These are phyloP conservation scores for Pseudolaguvia tuberculata DNA, from an alignment of 2,113 vertebrate species.

Conservation along the genomic window DNA sequence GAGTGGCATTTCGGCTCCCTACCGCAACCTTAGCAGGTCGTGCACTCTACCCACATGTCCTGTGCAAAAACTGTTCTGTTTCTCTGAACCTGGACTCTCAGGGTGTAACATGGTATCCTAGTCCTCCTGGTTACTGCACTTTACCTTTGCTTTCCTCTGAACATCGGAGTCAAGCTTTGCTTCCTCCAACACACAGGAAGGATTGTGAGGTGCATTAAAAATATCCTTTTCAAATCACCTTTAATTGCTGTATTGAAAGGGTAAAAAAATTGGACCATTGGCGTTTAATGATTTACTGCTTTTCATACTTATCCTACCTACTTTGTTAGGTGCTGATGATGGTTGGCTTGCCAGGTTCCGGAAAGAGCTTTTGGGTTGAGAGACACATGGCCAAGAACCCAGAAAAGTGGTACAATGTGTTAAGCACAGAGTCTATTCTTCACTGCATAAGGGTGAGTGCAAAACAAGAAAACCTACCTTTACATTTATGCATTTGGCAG, in stretches of 20 bases:
- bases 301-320: not conserved
- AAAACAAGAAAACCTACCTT: not conserved
- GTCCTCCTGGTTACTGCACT: conserved; percentile 66
- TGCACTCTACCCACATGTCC: conserved; percentile 77
- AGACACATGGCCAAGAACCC: conserved; percentile 71
- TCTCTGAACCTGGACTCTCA: conserved; percentile 73
- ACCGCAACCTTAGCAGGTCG: conserved; percentile 60
- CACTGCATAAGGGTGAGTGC: conserved; percentile 75
- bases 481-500: no score
- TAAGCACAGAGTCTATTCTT: conserved; percentile 78
- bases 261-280: not conserved
- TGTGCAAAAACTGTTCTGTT: conserved; percentile 77
- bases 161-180: conserved; percentile 58
- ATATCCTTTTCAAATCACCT: not conserved
- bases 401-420: conserved; percentile 73
- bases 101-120: conserved; percentile 68
- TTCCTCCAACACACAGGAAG: conserved; percentile 60
- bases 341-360: conserved; percentile 84
- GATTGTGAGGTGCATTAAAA: conserved; percentile 73
- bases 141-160: conserved; percentile 63
- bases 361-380: conserved; percentile 81
- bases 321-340: conserved; percentile 75
- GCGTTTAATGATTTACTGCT: not conserved
- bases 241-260: not conserved
- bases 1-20: conserved; percentile 70